Conservation (phyloP, 2,113 vertebrate genomes). For the Dascyllus trimaculatus region DNA sequence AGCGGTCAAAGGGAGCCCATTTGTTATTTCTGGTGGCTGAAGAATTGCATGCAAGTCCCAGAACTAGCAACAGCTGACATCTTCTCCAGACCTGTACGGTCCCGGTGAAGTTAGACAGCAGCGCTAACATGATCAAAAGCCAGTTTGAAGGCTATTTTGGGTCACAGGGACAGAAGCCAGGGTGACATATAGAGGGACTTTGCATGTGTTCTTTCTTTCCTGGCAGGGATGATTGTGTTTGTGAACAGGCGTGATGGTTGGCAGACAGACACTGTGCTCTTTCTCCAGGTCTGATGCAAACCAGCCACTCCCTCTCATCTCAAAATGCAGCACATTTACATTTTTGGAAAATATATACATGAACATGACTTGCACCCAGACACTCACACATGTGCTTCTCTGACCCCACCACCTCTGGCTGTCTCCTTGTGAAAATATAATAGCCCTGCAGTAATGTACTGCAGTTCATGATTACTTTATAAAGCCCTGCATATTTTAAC, state of each 20-base stretch:
- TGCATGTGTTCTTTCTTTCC: constrained; percentile 16
- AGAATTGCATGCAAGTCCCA: constrained; percentile 8
- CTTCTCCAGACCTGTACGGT: not conserved
- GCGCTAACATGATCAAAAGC: constrained; percentile 16
- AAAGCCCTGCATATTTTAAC: constrained; percentile 79
- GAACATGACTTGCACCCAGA: constrained; percentile 14
- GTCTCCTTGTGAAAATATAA: constrained; percentile 53
- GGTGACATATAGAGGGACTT: constrained; percentile 12
- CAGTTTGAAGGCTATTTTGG: constrained; percentile 18
- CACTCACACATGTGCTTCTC: constrained; percentile 9
- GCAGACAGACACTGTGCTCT: constrained; percentile 16
- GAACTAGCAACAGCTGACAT: not conserved
- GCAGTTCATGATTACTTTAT: constrained; percentile 78
- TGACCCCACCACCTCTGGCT: constrained; percentile 37
- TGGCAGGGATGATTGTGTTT: constrained; percentile 27
- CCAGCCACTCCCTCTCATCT: constrained; percentile 18
- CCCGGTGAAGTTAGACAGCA: not conserved
- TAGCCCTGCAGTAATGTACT: constrained; percentile 50
- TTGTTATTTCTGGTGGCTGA: constrained; percentile 34
- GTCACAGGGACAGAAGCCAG: constrained; percentile 20
- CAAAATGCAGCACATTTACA: constrained; percentile 10
- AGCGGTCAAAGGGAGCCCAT: constrained; percentile 34
- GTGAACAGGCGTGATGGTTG: constrained; percentile 15
- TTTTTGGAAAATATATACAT: constrained; percentile 2
- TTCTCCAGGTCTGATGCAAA: constrained; percentile 42